These are phyloP conservation scores for Macrocentrus cingulum DNA, from an alignment of 1,140 invertebrate genomes.

Conservation along the genomic window DNA sequence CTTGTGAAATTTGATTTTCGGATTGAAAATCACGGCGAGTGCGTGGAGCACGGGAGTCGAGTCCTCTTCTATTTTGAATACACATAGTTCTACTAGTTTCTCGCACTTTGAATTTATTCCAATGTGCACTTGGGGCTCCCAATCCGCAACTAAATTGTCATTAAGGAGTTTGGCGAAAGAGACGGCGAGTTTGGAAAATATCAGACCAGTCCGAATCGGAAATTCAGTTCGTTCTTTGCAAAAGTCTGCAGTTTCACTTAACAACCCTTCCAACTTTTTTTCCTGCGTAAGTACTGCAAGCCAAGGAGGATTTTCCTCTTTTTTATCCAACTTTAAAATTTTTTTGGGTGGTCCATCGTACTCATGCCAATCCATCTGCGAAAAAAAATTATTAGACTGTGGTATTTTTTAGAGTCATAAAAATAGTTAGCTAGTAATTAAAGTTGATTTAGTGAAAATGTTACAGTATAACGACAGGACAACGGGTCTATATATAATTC, in stretches of 20 bases:
- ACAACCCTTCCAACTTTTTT: constrained; percentile 89
- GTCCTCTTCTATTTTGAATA: constrained; percentile 86
- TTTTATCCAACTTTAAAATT: constrained; percentile 87
- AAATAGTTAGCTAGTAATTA: too few species aligned
- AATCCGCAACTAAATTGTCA: constrained; percentile 96
- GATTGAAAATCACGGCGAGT: constrained; percentile 90
- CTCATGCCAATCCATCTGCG: constrained; percentile 56
- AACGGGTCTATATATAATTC: too few species aligned
- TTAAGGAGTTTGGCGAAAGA: constrained; percentile 97
- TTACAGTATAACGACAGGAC: too few species aligned
- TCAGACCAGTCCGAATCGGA: constrained; percentile 86
- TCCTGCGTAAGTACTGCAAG: constrained; percentile 95
- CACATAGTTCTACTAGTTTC: constrained; percentile 88
- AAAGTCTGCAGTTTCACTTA: constrained; percentile 87
- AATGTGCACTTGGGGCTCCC: constrained; percentile 96
- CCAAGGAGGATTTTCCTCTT: constrained; percentile 93
- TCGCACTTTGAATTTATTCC: constrained; percentile 93
- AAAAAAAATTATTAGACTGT: too few species aligned
- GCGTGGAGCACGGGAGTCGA: constrained; percentile 92
- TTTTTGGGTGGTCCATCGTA: constrained; percentile 84
- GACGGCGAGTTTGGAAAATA: constrained; percentile 92
- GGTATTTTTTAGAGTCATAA: too few species aligned
- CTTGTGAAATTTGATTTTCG: constrained; percentile 92
- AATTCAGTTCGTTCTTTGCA: constrained; percentile 82
- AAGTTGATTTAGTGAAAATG: too few species aligned